These are phyloP conservation scores for Caenorhabditis doughertyi DNA, from an alignment of 2,888 invertebrate genomes.

Conservation along the genomic window DNA sequence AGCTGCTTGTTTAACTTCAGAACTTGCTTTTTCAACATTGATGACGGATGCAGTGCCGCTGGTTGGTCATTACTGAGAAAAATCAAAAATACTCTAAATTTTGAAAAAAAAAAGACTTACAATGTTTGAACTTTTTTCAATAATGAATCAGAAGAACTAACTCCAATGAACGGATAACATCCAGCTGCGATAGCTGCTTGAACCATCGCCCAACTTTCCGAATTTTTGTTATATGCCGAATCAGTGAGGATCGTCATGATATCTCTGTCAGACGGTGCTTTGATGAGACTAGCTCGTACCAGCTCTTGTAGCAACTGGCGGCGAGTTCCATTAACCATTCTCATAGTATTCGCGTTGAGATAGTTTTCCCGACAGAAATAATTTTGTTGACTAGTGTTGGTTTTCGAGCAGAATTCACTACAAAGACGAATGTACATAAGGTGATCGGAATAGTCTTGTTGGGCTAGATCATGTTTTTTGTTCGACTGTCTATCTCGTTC, in stretches of 20 bases:
- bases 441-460: constrained; percentile 92
- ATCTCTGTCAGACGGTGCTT: constrained; percentile 13
- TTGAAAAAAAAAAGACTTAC: constrained; percentile 52
- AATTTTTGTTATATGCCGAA: constrained; percentile 79
- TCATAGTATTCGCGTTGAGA: constrained; percentile 91
- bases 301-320: constrained; percentile 79
- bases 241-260: constrained; percentile 5
- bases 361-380: constrained; percentile 88
- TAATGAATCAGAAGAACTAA: constrained; percentile 84
- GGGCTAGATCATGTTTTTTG: constrained; percentile 88
- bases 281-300: constrained; percentile 73
- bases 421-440: constrained; percentile 88
- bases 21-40: constrained; percentile 74
- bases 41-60: constrained; percentile 78
- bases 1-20: neutral
- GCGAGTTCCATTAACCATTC: constrained; percentile 92
- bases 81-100: too few species aligned
- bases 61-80: constrained; percentile 66
- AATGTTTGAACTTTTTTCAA: constrained; percentile 78
- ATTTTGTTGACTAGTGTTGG: neutral
- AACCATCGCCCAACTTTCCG: constrained; percentile 92
- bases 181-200: constrained; percentile 93
- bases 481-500: constrained; percentile 84
- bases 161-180: constrained; percentile 91
- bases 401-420: constrained; percentile 26